These are phyloP conservation scores for Nasonia giraulti DNA, from an alignment of 1,140 invertebrate species.

Conservation along the genomic window DNA sequence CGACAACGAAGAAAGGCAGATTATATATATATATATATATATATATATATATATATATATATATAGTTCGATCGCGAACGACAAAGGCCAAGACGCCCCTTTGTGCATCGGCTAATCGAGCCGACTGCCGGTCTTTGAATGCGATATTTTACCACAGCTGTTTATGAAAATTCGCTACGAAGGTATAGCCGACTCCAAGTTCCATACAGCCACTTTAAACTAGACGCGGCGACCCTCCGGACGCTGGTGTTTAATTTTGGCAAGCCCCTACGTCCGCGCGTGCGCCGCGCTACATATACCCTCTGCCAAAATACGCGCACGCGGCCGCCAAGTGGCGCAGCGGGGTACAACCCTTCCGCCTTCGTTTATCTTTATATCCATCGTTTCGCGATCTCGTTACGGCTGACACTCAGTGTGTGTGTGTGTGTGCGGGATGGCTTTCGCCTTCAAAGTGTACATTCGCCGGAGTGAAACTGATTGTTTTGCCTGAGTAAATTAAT, in stretches of 20 bases:
- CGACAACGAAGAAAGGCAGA: background rate
- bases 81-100: background rate
- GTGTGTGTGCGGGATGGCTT: background rate
- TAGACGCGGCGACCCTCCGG: conserved; percentile 52
- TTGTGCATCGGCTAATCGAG: conserved; percentile 6
- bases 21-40: background rate
- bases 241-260: conserved; percentile 58
- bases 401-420: background rate
- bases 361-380: conserved; percentile 21
- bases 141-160: background rate
- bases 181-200: background rate
- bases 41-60: background rate
- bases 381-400: background rate
- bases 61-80: background rate
- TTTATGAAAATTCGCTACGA: too few species aligned
- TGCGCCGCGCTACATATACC: background rate
- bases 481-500: conserved; percentile 12
- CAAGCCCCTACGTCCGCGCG: conserved; percentile 51
- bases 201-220: conserved; percentile 54
- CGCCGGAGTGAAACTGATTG: background rate
- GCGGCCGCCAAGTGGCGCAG: conserved; percentile 34
- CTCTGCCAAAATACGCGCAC: conserved; percentile 23
- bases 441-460: background rate
- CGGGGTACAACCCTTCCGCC: background rate
- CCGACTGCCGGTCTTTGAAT: background rate